Evolutionary conservation across 1,140 invertebrate species (phyloP).

Genomic region (Drosophila ananassae): DNA sequence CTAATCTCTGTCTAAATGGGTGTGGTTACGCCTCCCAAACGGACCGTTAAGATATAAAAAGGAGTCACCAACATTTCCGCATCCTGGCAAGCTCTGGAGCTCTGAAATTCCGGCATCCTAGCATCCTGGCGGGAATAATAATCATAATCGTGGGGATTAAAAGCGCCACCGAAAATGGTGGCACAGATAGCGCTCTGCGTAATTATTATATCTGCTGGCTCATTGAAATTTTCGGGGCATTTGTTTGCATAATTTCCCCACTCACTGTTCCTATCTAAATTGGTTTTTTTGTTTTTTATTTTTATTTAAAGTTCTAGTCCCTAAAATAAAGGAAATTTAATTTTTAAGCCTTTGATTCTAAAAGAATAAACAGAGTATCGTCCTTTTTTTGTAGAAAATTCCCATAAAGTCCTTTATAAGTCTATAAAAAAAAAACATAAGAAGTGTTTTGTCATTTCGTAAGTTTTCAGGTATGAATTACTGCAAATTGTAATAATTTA

Average conservation of each 20-base stretch:
- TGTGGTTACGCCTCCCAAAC: neutral
- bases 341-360: neutral
- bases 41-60: neutral
- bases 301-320: neutral
- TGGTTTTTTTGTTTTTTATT: no score
- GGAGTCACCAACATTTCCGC: neutral
- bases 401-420: no score
- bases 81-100: neutral
- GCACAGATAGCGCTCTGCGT: neutral
- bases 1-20: neutral
- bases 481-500: slow-evolving; percentile 48
- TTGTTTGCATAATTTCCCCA: slow-evolving; percentile 2
- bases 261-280: slow-evolving; percentile 5
- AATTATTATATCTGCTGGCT: neutral
- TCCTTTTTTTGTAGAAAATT: no score
- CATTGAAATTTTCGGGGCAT: slow-evolving; percentile 1
- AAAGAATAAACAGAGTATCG: no score
- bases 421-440: neutral
- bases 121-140: slow-evolving; percentile 2
- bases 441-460: slow-evolving; percentile 25
- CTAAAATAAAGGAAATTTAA: neutral
- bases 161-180: neutral
- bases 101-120: neutral
- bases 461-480: slow-evolving; percentile 44
- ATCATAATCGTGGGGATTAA: slow-evolving; percentile 3